Evolutionary conservation across 2,797 vertebrate species (phyloP).

Genomic region (Cercopithecus diana): DNA sequence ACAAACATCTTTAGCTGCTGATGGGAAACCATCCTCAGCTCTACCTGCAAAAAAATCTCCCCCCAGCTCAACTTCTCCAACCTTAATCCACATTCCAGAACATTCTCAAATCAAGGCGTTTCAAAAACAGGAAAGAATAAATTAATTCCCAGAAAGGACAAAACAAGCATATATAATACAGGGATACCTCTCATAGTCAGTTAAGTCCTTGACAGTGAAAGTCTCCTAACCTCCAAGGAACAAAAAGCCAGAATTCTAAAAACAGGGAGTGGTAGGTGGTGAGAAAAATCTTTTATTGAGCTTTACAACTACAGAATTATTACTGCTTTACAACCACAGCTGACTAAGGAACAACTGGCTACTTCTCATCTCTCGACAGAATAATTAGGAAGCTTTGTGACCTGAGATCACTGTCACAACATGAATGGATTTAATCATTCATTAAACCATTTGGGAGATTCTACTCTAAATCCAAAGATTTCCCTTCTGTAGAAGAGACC

Average conservation of each 20-base stretch:
- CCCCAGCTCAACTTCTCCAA: background rate
- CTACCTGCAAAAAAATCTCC: background rate
- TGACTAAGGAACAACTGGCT: slow-evolving; percentile 75
- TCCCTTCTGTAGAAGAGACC: background rate
- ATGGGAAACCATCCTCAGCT: background rate
- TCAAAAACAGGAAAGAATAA: background rate
- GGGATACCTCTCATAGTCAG: background rate
- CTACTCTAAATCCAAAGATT: background rate
- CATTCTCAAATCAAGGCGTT: background rate
- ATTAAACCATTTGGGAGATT: background rate
- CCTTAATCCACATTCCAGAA: background rate
- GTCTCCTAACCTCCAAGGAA: slow-evolving; percentile 38
- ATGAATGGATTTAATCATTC: slow-evolving; percentile 57
- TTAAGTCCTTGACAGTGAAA: background rate
- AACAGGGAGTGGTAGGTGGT: background rate
- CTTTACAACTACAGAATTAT: slow-evolving; percentile 67
- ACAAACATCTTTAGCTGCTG: slow-evolving; percentile 18
- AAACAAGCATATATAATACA: background rate
- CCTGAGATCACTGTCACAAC: slow-evolving; percentile 59
- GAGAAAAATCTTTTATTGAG: slow-evolving; percentile 68
- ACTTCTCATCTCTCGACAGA: slow-evolving; percentile 71
- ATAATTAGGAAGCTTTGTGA: slow-evolving; percentile 70
- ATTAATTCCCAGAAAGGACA: background rate
- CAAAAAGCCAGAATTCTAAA: slow-evolving; percentile 69
- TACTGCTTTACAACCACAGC: slow-evolving; percentile 47